Conservation (phyloP, 1,140 invertebrate species). For the Pararge aegeria region DNA sequence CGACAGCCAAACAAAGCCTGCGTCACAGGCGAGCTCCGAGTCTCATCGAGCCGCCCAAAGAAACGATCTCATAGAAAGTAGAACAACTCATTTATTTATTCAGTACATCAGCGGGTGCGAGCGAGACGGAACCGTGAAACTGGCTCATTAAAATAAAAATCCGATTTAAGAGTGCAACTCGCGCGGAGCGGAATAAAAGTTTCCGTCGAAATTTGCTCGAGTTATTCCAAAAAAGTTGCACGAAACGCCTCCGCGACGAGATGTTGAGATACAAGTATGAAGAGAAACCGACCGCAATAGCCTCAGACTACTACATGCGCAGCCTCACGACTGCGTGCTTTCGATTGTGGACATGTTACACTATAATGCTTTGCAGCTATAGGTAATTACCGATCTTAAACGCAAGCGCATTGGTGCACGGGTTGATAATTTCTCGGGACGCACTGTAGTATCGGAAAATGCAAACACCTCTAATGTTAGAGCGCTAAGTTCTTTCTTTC, state of each 20-base stretch:
- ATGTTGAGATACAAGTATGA: slow-evolving; percentile 60
- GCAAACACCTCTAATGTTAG: slow-evolving; percentile 38
- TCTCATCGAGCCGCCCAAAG: slow-evolving; percentile 66
- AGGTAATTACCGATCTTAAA: slow-evolving; percentile 32
- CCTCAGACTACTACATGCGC: slow-evolving; percentile 43
- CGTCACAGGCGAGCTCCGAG: slow-evolving; percentile 44
- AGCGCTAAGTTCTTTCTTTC: slow-evolving; percentile 38
- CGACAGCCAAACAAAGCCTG: slow-evolving; percentile 41
- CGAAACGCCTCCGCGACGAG: slow-evolving; percentile 61
- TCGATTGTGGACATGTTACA: slow-evolving; percentile 37
- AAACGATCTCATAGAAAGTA: slow-evolving; percentile 79
- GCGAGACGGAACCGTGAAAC: slow-evolving; percentile 68
- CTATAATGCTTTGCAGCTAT: slow-evolving; percentile 29
- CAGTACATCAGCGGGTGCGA: slow-evolving; percentile 71
- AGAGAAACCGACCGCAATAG: slow-evolving; percentile 72
- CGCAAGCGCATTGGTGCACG: slow-evolving; percentile 16
- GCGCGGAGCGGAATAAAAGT: slow-evolving; percentile 71
- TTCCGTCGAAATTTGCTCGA: slow-evolving; percentile 75
- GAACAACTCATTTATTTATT: slow-evolving; percentile 78
- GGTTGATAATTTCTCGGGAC: slow-evolving; percentile 19
- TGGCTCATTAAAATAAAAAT: slow-evolving; percentile 79
- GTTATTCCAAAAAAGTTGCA: slow-evolving; percentile 72
- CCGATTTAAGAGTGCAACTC: slow-evolving; percentile 71
- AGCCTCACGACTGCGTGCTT: slow-evolving; percentile 41
- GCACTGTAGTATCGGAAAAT: slow-evolving; percentile 28